Evolutionary conservation across 2,797 vertebrate species (phyloP).

Genomic region (Amazona ochrocephala): DNA sequence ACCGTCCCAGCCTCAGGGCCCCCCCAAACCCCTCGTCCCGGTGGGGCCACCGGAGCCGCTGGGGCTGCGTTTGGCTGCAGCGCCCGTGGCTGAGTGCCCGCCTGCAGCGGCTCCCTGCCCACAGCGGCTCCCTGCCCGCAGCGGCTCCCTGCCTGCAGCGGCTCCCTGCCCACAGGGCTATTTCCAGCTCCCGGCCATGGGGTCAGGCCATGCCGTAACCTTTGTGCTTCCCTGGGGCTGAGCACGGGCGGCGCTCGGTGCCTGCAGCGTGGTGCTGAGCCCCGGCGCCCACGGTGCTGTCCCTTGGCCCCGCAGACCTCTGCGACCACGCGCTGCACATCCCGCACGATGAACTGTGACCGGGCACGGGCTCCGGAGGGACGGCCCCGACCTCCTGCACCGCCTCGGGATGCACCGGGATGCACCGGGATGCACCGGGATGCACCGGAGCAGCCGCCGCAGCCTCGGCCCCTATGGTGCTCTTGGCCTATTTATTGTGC

Average conservation of each 20-base stretch:
- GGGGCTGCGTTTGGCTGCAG: not conserved
- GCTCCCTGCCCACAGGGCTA: not conserved
- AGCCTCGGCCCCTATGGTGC: fast-evolving
- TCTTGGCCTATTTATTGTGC: not conserved
- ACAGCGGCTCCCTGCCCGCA: no score
- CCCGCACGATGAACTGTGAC: conserved; percentile 92
- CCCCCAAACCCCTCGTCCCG: fast-evolving
- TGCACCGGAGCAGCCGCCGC: fast-evolving
- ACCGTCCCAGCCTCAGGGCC: no score
- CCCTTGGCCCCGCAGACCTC: conserved; percentile 82
- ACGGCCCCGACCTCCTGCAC: not conserved
- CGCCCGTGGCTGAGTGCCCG: not conserved
- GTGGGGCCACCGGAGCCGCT: fast-evolving
- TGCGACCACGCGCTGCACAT: conserved; percentile 92
- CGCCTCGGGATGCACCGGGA: not conserved
- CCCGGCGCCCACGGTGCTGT: not conserved
- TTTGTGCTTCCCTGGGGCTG: not conserved
- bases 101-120: no score
- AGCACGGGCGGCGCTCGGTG: not conserved
- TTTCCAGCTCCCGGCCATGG: conserved; percentile 32
- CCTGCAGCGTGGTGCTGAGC: not conserved
- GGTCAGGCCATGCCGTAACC: not conserved
- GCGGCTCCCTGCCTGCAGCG: not conserved
- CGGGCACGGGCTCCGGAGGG: fast-evolving
- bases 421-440: no score